phyloP scores from a whole-genome alignment of 2,888 invertebrate species.

The Autographa pulchrina region DNA sequence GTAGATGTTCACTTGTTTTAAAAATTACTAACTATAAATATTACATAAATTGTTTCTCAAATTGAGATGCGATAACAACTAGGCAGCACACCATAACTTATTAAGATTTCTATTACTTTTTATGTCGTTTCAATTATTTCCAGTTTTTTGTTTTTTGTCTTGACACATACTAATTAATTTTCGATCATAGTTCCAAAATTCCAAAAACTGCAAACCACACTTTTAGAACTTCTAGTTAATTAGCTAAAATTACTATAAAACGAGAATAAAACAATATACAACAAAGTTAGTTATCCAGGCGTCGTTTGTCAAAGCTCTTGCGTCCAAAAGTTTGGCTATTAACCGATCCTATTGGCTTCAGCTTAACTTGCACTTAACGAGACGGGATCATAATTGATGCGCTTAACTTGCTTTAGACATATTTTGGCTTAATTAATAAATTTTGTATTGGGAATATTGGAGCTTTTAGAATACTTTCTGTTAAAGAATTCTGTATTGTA shows the following conservation, averaged over 20 bases:
- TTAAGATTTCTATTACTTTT: too few species aligned
- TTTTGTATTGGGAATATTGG: constrained; percentile 39
- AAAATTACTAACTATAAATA: too few species aligned
- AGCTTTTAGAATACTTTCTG: constrained; percentile 11
- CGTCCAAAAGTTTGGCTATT: constrained; percentile 66
- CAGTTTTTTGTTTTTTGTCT: not conserved
- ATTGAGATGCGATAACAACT: too few species aligned
- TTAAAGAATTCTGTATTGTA: not conserved
- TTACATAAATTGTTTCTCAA: too few species aligned
- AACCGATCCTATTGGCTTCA: constrained; percentile 64
- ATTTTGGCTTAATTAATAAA: constrained; percentile 57
- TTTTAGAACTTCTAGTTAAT: constrained; percentile 26
- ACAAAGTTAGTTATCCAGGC: constrained; percentile 61
- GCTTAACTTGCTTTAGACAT: constrained; percentile 59
- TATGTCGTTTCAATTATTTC: not conserved
- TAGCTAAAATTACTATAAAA: constrained; percentile 51
- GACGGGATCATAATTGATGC: constrained; percentile 68
- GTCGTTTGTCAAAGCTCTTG: constrained; percentile 68
- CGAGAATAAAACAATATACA: constrained; percentile 55
- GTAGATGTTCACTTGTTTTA: too few species aligned
- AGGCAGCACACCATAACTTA: too few species aligned
- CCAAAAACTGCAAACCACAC: constrained; percentile 18
- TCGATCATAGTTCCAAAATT: not conserved
- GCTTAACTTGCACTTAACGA: constrained; percentile 65
- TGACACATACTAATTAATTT: not conserved